Base-by-base conservation (phyloP, 2,113 vertebrate genomes). In the Bos javanicus region DNA sequence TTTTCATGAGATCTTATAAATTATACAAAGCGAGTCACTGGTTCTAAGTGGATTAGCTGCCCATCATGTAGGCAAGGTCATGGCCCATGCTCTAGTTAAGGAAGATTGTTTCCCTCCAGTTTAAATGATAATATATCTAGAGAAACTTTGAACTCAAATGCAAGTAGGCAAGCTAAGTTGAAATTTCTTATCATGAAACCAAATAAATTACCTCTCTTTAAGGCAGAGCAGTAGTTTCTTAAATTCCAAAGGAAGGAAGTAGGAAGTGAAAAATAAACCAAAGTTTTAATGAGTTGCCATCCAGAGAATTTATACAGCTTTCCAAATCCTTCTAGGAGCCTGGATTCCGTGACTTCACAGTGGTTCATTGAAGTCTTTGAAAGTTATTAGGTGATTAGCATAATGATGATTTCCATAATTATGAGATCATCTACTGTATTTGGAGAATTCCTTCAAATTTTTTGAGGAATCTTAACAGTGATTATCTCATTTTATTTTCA, bases 61-160 rank as follows among this genome's bases (percentile, higher is more conserved):
- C 97, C 95, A 96, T 97, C 97, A 97, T 90, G 74, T 78, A 96
- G 94, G 98, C 92, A 98, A 98, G 97, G 95, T 96, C 92, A 95
- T 57, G 97, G 95, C 92, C 92, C 57, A 17, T 94, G 84, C 94
- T 96, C 97, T 95, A 94, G 97, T 97, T 98, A 95, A 96, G 95
- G 90, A 94, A 96, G 94, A 92, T 96, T 97, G 95, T 97, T 96
- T 96, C 90, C 87, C 80, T 97, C 80, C 86, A 95, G 92, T 95
- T 96, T 96, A 96, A 97, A 95, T 96, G 95, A 97, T 95, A 93
- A 97, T 95, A 36, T 96, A 96, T 78, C 74, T 84, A 80, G 71
- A 95, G 87, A 95, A 98, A 96, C 87, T 98, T 90, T 87, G 93
- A 97, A 96, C 80, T 91, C 62, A 90, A 90, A 96, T 50, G 93